Evolutionary conservation across 1,140 invertebrate species (phyloP).

Genomic region (Macrosteles quadrilineatus): DNA sequence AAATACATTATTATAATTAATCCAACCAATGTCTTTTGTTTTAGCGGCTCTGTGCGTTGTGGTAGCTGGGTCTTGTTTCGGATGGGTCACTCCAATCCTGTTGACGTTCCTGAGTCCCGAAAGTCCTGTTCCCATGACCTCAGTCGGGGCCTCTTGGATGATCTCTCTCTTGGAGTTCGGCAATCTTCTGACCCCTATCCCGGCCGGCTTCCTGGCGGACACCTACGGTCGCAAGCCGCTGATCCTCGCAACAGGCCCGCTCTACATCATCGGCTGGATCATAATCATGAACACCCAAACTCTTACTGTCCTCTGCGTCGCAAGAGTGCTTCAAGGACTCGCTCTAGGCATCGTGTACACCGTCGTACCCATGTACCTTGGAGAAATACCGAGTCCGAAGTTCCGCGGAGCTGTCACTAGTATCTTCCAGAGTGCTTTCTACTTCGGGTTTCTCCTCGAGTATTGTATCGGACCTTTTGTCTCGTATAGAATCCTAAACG

Average conservation of each 20-base stretch:
- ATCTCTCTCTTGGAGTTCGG: slow-evolving; percentile 31
- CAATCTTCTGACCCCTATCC: slow-evolving; percentile 39
- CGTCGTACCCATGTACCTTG: slow-evolving; percentile 79
- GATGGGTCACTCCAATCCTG: slow-evolving; percentile 75
- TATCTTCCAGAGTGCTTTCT: slow-evolving; percentile 75
- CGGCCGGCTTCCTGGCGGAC: slow-evolving; percentile 37
- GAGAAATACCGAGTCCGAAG: slow-evolving; percentile 64
- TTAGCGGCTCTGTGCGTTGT: slow-evolving; percentile 37
- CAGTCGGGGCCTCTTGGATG: slow-evolving; percentile 36
- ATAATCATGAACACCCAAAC: slow-evolving; percentile 52
- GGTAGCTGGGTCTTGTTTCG: slow-evolving; percentile 62
- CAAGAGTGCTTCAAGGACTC: slow-evolving; percentile 56
- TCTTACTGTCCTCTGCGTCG: slow-evolving; percentile 56
- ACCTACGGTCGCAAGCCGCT: slow-evolving; percentile 43
- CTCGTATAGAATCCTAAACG: slow-evolving; percentile 5
- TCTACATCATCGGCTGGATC: slow-evolving; percentile 66
- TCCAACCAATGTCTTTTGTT: slow-evolving; percentile 17
- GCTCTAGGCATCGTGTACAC: slow-evolving; percentile 74
- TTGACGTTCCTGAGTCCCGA: slow-evolving; percentile 54
- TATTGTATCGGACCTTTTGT: slow-evolving; percentile 75
- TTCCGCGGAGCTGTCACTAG: slow-evolving; percentile 58
- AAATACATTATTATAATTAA: too few species aligned
- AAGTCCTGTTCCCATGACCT: slow-evolving; percentile 29
- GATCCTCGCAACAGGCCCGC: slow-evolving; percentile 74
- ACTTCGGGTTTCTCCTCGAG: slow-evolving; percentile 73